phyloP scores from a whole-genome alignment of 92 coral and sea anemone species.

The Virgularia gustaviana region DNA sequence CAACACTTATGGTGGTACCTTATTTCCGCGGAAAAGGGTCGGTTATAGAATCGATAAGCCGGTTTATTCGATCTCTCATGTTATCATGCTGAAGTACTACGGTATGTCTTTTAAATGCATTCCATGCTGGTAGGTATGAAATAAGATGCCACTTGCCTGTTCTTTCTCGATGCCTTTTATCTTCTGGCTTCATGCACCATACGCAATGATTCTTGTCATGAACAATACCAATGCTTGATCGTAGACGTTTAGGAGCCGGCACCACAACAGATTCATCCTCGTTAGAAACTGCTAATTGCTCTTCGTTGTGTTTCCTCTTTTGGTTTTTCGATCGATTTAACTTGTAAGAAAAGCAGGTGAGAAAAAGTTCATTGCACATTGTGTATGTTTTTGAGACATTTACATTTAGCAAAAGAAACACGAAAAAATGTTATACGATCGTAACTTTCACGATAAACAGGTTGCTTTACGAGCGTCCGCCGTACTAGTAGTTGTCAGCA shows the following conservation, averaged over 20 bases:
- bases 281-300: neutral
- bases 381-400: too few relatives aligned
- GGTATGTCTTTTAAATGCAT: conserved; percentile 9
- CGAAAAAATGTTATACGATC: too few relatives aligned
- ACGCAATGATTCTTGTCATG: conserved; percentile 16
- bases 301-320: neutral
- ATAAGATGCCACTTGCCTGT: conserved; percentile 19
- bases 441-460: too few relatives aligned
- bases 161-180: conserved; percentile 2
- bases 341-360: too few relatives aligned
- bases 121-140: conserved; percentile 25
- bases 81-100: conserved; percentile 4
- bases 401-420: too few relatives aligned
- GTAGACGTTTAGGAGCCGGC: conserved; percentile 6
- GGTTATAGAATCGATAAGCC: conserved; percentile 11
- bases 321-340: conserved; percentile 9
- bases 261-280: neutral
- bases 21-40: conserved; percentile 14
- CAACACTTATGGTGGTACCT: conserved; percentile 27
- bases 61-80: conserved; percentile 17
- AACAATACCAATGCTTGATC: conserved; percentile 11
- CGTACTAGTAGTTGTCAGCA: too few relatives aligned
- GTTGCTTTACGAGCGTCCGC: too few relatives aligned
- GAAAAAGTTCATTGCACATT: too few relatives aligned
- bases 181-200: conserved; percentile 19